A percentile compares a stretch with the other conserved stretches of the same genome.
phyloP scores from a whole-genome alignment of 2,113 vertebrate genomes.

The Callionymus lyra region DNA sequence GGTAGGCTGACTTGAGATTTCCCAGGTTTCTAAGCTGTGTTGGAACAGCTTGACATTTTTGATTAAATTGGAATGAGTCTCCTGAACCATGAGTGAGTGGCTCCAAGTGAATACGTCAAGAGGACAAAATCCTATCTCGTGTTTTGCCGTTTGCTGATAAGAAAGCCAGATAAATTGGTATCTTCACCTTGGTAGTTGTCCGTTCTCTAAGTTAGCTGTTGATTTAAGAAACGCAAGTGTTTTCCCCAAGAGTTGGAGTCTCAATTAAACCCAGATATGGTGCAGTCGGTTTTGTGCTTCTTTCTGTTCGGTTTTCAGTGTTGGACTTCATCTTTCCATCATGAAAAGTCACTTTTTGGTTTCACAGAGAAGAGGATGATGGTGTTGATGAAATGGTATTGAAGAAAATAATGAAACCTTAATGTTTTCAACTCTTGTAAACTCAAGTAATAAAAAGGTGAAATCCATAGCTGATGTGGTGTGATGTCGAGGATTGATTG shows the following conservation, averaged over 20 bases:
- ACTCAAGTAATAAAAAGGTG: too few species aligned
- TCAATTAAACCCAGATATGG: slow-evolving; percentile 8
- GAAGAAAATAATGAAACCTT: slow-evolving; percentile 18
- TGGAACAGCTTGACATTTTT: slow-evolving; percentile 23
- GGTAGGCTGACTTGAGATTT: slow-evolving; percentile 29
- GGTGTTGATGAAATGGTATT: slow-evolving; percentile 10
- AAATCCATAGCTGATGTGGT: slow-evolving; percentile 12
- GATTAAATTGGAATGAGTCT: slow-evolving; percentile 19
- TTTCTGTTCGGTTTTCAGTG: slow-evolving; percentile 10
- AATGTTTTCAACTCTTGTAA: slow-evolving; percentile 1
- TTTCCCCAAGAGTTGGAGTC: neutral
- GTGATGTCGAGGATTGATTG: slow-evolving; percentile 33
- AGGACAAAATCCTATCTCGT: too few species aligned
- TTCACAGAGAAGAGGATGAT: too few species aligned
- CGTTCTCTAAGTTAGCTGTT: too few species aligned
- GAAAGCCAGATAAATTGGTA: too few species aligned
- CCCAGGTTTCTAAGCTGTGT: slow-evolving; percentile 20
- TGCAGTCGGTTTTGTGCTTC: slow-evolving; percentile 12
- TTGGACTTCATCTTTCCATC: too few species aligned
- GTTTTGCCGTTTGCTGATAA: slow-evolving; percentile 11
- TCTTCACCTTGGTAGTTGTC: too few species aligned
- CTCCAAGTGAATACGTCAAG: slow-evolving; percentile 4
- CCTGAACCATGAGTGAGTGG: slow-evolving; percentile 21
- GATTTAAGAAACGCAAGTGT: too few species aligned
- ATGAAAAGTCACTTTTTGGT: slow-evolving; percentile 10